Evolutionary conservation across 2,888 invertebrate species (phyloP).

Genomic region (Fabriciana adippe): DNA sequence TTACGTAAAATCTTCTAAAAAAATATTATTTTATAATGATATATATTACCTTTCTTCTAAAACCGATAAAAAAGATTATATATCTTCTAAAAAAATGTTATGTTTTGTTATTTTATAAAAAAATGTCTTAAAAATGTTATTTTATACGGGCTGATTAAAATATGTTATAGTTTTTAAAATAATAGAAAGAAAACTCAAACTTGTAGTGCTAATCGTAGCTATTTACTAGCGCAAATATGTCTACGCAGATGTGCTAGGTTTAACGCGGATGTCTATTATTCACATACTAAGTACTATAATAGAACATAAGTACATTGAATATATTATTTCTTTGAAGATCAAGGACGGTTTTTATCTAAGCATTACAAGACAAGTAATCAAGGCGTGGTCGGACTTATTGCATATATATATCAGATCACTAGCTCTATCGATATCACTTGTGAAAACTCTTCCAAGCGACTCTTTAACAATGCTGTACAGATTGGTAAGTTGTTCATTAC

Average conservation of each 20-base stretch:
- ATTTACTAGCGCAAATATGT: constrained; percentile 7
- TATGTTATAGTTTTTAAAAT: not conserved
- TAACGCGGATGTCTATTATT: constrained; percentile 62
- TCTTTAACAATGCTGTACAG: constrained; percentile 71
- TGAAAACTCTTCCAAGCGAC: constrained; percentile 60
- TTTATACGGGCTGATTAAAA: constrained; percentile 1
- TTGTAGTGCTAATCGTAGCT: not conserved
- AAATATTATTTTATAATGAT: too few relatives aligned
- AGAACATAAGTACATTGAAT: constrained; percentile 52
- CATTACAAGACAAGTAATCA: constrained; percentile 51
- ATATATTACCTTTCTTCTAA: too few relatives aligned
- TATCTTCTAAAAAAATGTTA: too few relatives aligned
- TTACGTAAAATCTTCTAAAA: too few relatives aligned
- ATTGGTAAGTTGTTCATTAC: constrained; percentile 60
- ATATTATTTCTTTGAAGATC: constrained; percentile 71
- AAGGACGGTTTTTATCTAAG: constrained; percentile 73
- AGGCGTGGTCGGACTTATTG: constrained; percentile 65
- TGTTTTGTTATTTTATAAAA: too few relatives aligned
- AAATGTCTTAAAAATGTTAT: too few relatives aligned
- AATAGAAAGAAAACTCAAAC: too few relatives aligned
- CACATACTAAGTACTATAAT: constrained; percentile 44
- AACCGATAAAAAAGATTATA: too few relatives aligned
- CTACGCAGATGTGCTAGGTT: constrained; percentile 32
- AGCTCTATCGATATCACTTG: constrained; percentile 66
- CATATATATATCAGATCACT: constrained; percentile 63